Conservation (phyloP, 2,113 vertebrate genomes). For the Limanda limanda region DNA sequence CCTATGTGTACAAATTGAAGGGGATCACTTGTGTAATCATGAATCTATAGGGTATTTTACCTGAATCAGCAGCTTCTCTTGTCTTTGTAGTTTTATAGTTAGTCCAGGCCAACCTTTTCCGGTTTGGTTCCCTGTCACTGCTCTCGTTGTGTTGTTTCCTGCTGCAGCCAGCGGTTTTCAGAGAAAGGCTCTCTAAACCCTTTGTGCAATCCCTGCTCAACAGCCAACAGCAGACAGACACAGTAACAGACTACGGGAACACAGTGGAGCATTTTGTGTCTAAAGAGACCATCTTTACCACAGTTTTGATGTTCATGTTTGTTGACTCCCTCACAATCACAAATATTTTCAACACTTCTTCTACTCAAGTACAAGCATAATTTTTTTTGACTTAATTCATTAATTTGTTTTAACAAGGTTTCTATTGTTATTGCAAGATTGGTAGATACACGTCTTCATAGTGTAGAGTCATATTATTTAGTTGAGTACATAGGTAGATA, state of each 20-base stretch:
- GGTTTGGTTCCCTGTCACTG: neutral
- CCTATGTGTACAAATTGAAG: neutral
- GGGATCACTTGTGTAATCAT: neutral
- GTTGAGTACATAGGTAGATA: too few relatives aligned
- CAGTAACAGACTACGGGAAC: too few relatives aligned
- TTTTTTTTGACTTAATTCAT: too few relatives aligned
- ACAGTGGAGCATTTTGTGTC: neutral
- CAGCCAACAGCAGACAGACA: neutral
- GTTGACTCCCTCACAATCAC: too few relatives aligned
- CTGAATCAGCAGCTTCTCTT: neutral
- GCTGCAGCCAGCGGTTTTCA: neutral
- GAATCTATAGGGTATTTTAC: neutral
- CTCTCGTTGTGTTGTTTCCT: neutral
- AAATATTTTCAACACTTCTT: too few relatives aligned
- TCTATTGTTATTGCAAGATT: too few relatives aligned
- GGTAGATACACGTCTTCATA: too few relatives aligned
- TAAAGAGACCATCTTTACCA: neutral
- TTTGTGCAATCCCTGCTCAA: neutral
- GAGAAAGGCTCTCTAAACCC: neutral
- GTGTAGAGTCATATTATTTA: too few relatives aligned
- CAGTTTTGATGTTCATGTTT: too few relatives aligned
- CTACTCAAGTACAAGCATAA: too few relatives aligned
- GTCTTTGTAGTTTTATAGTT: neutral
- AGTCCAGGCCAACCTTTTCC: neutral
- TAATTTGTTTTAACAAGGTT: too few relatives aligned